These are phyloP conservation scores for Ophion costatus DNA, from an alignment of 2,888 invertebrate species.

Conservation along the genomic window DNA sequence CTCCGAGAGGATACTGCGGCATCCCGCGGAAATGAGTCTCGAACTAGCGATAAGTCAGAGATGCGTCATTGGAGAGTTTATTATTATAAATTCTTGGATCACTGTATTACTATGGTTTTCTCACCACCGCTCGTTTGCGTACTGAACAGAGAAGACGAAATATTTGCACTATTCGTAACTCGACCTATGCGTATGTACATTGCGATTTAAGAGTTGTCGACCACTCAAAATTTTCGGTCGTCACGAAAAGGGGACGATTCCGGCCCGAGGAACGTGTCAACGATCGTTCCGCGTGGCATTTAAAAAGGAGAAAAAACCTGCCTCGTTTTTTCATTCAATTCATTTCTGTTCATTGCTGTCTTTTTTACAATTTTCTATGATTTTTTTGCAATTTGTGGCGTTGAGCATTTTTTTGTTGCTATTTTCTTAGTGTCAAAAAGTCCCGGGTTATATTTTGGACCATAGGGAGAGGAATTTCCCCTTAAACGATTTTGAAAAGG, in stretches of 20 bases:
- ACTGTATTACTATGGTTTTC: constrained; percentile 41
- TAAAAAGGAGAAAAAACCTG: too few species aligned
- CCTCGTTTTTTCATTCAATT: too few species aligned
- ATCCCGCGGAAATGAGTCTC: constrained; percentile 75
- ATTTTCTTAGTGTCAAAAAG: too few species aligned
- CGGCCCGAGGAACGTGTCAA: background rate
- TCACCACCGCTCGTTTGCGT: constrained; percentile 2
- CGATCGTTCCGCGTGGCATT: background rate
- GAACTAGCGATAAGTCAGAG: constrained; percentile 73
- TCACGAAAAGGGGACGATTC: background rate
- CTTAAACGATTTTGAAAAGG: too few species aligned
- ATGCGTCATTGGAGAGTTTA: constrained; percentile 72
- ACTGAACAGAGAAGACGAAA: background rate
- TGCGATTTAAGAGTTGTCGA: background rate
- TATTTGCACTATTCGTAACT: constrained; percentile 30
- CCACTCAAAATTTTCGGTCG: background rate
- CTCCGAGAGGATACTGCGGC: constrained; percentile 75
- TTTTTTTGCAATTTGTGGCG: background rate
- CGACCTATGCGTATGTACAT: background rate
- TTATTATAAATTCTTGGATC: constrained; percentile 48
- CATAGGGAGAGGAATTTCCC: too few species aligned
- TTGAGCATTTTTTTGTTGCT: too few species aligned
- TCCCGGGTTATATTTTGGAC: too few species aligned
- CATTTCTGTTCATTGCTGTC: too few species aligned
- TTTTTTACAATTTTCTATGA: too few species aligned